Conservation (phyloP, 2,113 vertebrate genomes). For the Lonchura striata region DNA sequence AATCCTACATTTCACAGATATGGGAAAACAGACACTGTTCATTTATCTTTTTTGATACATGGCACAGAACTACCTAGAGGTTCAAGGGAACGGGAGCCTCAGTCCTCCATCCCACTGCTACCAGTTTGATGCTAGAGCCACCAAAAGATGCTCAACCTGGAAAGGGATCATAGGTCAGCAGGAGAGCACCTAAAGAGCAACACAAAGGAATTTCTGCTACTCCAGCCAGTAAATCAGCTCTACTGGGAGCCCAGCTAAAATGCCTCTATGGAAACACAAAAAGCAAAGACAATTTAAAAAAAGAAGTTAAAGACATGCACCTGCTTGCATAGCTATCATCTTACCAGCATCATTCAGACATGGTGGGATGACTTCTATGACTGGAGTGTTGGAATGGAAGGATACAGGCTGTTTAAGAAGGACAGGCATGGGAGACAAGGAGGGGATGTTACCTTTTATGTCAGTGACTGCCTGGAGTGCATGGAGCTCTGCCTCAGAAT, state of each 20-base stretch:
- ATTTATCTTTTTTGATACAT: neutral
- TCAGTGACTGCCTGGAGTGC: neutral
- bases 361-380: neutral
- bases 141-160: neutral
- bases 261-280: fast-evolving
- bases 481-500: fast-evolving
- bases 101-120: neutral
- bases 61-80: neutral
- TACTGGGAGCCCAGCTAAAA: neutral
- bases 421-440: neutral
- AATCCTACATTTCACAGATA: neutral
- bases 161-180: neutral
- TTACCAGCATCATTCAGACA: neutral
- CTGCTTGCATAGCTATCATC: neutral
- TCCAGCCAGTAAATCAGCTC: neutral
- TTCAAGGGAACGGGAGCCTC: neutral
- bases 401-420: neutral
- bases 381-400: neutral
- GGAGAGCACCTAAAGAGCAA: neutral
- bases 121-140: neutral
- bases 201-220: neutral
- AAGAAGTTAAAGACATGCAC: neutral
- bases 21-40: fast-evolving
- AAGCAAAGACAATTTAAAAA: neutral
- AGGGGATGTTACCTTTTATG: neutral